phyloP scores from a whole-genome alignment of 1,140 invertebrate species.

The Drosophila setifemur region DNA sequence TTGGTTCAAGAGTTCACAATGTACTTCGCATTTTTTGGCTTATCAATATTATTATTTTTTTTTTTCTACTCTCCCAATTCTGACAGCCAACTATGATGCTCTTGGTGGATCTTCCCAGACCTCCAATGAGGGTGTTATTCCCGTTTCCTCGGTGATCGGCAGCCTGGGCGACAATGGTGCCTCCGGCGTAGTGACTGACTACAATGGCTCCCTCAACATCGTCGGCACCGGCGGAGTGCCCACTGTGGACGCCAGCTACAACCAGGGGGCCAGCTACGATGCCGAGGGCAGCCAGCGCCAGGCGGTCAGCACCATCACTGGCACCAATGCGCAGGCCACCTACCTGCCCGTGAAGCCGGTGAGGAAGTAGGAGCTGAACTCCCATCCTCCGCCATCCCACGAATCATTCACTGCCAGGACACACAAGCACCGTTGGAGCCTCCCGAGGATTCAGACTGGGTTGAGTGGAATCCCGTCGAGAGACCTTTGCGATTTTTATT shows the following conservation, averaged over 20 bases:
- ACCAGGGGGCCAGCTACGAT: conserved; percentile 4
- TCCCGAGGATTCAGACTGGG: conserved; percentile 14
- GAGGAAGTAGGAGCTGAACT: conserved; percentile 50
- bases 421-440: conserved; percentile 22
- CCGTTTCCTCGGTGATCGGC: conserved; percentile 67
- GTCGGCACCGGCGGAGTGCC: conserved; percentile 64
- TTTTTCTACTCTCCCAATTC: neutral
- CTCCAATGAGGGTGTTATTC: conserved; percentile 67
- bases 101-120: conserved; percentile 61
- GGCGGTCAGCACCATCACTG: conserved; percentile 14
- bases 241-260: conserved; percentile 2
- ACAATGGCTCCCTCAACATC: conserved; percentile 49
- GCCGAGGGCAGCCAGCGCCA: conserved; percentile 35
- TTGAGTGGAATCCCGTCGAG: conserved; percentile 30
- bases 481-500: conserved; percentile 36
- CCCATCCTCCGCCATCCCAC: neutral
- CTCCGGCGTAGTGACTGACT: conserved; percentile 52
- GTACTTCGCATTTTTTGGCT: no score
- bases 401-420: conserved; percentile 3
- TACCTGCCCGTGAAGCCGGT: conserved; percentile 68
- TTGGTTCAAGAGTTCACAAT: no score
- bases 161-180: conserved; percentile 66
- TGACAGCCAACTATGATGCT: conserved; percentile 72
- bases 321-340: conserved; percentile 77
- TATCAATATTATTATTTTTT: no score